Percentiles rank a stretch among this genome's conserved stretches.
These are phyloP conservation scores for Amphibalanus amphitrite DNA, from an alignment of 1,140 invertebrate species.

Conservation along the genomic window DNA sequence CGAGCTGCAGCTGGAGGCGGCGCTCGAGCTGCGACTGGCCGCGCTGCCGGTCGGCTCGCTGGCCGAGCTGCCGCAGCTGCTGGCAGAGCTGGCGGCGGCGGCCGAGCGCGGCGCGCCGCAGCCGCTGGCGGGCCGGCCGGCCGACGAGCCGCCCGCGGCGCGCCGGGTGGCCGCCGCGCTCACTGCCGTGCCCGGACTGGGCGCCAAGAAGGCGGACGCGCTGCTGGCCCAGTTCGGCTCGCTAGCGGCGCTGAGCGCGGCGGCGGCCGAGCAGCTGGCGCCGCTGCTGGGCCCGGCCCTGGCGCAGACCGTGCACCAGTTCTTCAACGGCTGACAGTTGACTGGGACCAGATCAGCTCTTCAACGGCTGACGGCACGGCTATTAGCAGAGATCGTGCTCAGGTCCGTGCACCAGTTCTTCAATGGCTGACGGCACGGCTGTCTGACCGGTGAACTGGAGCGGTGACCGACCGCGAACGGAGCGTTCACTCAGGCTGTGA, in stretches of 20 bases:
- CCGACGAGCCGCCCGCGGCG: background rate
- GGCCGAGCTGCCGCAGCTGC: background rate
- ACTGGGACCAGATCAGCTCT: too few species aligned
- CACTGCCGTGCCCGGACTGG: background rate
- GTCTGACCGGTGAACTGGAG: too few species aligned
- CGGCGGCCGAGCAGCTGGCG: background rate
- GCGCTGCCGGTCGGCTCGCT: background rate
- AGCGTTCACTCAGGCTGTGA: too few species aligned
- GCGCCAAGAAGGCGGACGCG: background rate
- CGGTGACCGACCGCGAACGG: too few species aligned
- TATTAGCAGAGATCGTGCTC: too few species aligned
- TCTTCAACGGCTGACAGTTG: background rate
- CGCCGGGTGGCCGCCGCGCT: background rate
- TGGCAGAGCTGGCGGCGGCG: background rate
- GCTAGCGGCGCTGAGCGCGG: background rate
- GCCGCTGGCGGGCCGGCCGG: background rate
- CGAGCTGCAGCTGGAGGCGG: background rate
- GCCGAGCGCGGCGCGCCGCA: background rate
- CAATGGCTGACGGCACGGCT: too few species aligned
- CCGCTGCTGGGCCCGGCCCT: background rate
- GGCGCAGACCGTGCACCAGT: background rate
- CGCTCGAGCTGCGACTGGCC: background rate
- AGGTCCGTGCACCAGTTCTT: too few species aligned
- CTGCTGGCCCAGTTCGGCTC: background rate
- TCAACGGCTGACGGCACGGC: too few species aligned